Evolutionary conservation across 1,140 invertebrate genomes (phyloP), one percentile per base, ranked within the genome.

Genomic region (Musca vetustissima): DNA sequence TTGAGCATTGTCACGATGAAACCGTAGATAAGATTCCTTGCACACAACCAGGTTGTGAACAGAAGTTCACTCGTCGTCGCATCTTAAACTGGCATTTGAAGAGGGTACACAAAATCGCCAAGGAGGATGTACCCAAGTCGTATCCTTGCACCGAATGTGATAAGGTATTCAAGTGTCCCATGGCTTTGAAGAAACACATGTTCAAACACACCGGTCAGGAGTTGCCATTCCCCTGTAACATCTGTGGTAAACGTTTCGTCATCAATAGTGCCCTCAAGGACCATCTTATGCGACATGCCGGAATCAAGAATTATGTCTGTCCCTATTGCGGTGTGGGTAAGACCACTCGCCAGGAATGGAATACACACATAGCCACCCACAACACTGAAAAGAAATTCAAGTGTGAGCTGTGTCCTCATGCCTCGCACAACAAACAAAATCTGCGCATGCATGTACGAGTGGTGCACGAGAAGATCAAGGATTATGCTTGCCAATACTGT

Each of bases 151-250:
- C 70, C 0, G 79, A 81, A 69, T 81, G 79, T 50, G 79, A 80
- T 49, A 81, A 80, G 66, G 67, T 81, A 0, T 80, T 81, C 57
- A 77, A 77, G 13, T 80, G 79, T 59, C 78, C 77, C 2, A 80
- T 79, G 77, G 79, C 79, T 1, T 69, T 81, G 6, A 81, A 81
- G 59, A 81, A 86, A 67, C 86, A 87, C 68, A 86, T 85, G 68
- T 86, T 86, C 57, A 87, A 85, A 21, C 86, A 87, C 59, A 77
- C 79, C 70, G 86, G 85, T 14, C 85, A 86, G 28, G 85, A 86
- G 73, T 82, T 86, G 48, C 86, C 86, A 0, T 86, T 86, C 49
- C 83, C 85, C 1, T 88, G 86, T 71, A 86, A 87, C 64, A 86
- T 85, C 1, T 87, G 86, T 68, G 85, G 85, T 53, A 80, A 82